phyloP scores from a whole-genome alignment of 2,888 invertebrate genomes.

The Torymus tubicola region DNA sequence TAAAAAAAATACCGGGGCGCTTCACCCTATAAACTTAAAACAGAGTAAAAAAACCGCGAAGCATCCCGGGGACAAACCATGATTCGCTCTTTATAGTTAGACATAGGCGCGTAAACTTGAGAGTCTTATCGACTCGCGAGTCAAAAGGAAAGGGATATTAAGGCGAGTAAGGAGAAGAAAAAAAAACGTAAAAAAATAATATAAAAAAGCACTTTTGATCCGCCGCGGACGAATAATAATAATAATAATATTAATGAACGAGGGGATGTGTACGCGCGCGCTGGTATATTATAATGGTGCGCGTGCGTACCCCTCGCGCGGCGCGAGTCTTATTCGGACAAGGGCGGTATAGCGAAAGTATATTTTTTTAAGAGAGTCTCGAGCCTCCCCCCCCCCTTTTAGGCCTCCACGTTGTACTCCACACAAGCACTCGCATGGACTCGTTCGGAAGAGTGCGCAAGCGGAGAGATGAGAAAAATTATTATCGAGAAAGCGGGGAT shows the following conservation, averaged over 20 bases:
- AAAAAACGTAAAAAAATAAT: conserved; percentile 32
- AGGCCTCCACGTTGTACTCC: conserved; percentile 19
- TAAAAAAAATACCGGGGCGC: background rate
- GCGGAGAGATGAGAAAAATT: conserved; percentile 20
- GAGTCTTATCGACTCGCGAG: conserved; percentile 40
- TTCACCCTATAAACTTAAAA: too few relatives aligned
- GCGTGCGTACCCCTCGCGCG: conserved; percentile 39
- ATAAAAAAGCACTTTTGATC: conserved; percentile 32
- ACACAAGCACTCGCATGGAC: too few relatives aligned
- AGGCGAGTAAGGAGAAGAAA: background rate
- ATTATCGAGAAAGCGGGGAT: conserved; percentile 1
- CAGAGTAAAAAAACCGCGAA: conserved; percentile 8
- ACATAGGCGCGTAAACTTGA: conserved; percentile 36
- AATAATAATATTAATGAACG: too few relatives aligned
- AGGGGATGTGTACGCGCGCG: too few relatives aligned
- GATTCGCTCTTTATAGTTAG: conserved; percentile 48
- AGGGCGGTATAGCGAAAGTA: conserved; percentile 52
- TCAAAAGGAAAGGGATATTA: conserved; percentile 13
- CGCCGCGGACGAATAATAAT: background rate
- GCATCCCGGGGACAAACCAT: conserved; percentile 11
- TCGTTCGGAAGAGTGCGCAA: conserved; percentile 33
- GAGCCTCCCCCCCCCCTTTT: conserved; percentile 45
- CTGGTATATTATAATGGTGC: background rate
- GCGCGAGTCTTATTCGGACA: conserved; percentile 63
- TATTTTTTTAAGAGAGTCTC: conserved; percentile 58